A percentile compares a stretch with the other conserved stretches of the same genome.
Conservation (phyloP, 2,888 invertebrate species). For the Acanthosoma haemorrhoidale region DNA sequence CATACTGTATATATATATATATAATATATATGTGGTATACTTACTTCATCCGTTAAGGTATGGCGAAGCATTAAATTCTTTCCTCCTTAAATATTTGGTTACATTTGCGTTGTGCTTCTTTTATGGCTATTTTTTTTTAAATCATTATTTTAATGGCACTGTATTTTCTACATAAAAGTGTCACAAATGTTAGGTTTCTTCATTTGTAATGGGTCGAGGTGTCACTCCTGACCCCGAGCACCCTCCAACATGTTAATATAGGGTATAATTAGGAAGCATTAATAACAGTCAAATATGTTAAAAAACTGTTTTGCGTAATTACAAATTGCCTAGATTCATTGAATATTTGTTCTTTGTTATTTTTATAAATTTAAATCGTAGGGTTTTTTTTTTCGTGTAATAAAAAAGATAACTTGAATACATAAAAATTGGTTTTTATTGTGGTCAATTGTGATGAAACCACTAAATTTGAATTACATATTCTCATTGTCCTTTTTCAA, state of each 20-base stretch:
- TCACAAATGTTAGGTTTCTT: not conserved
- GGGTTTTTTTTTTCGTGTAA: not conserved
- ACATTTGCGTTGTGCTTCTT: constrained; percentile 26
- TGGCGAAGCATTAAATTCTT: not conserved
- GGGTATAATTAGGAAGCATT: constrained; percentile 16
- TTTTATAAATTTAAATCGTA: not conserved
- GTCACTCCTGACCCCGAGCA: not conserved
- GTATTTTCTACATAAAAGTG: not conserved
- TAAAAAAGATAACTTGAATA: too few species aligned
- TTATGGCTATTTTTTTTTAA: constrained; percentile 7
- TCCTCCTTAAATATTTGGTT: not conserved
- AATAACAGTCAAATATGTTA: constrained; percentile 41
- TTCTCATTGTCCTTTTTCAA: not conserved
- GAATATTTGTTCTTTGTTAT: constrained; percentile 4
- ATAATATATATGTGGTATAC: not conserved
- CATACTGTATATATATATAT: too few species aligned
- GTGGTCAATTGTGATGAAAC: not conserved
- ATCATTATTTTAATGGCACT: constrained; percentile 7
- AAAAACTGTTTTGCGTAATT: constrained; percentile 36
- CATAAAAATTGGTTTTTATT: not conserved
- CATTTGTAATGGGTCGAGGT: not conserved
- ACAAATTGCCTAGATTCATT: constrained; percentile 6
- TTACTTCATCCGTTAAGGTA: not conserved
- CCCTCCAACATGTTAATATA: constrained; percentile 7
- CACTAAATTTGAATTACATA: not conserved